Evolutionary conservation across 2,888 invertebrate genomes (phyloP).

Genomic region (Tetheella fluctuosa): DNA sequence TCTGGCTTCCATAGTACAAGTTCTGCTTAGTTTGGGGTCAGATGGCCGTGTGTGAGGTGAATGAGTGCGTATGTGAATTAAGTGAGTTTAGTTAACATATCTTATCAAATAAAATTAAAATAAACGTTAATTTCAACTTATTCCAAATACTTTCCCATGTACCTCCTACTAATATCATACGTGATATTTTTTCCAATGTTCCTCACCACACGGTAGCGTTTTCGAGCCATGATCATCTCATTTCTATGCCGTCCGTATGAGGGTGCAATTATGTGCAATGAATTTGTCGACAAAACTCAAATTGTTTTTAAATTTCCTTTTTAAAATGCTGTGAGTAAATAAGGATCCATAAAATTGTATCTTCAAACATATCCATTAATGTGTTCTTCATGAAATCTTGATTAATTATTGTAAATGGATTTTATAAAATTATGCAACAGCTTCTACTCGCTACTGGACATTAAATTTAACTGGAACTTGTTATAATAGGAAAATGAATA

Average conservation of each 20-base stretch:
- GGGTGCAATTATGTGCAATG: conserved; percentile 62
- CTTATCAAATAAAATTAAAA: not conserved
- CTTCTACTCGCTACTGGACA: not conserved
- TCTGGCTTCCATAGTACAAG: too few relatives aligned
- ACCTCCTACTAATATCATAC: conserved; percentile 61
- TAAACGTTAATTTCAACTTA: not conserved
- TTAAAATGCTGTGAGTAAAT: conserved; percentile 5
- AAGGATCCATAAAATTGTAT: not conserved
- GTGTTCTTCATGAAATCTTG: not conserved
- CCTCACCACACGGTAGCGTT: conserved; percentile 67
- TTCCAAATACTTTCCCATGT: conserved; percentile 18
- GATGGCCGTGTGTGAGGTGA: too few relatives aligned
- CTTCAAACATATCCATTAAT: too few relatives aligned
- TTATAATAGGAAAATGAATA: not conserved
- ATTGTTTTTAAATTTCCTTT: conserved; percentile 50
- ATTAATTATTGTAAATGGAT: not conserved
- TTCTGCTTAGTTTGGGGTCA: too few relatives aligned
- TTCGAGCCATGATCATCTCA: conserved; percentile 56
- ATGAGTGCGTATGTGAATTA: too few relatives aligned
- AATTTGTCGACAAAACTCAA: conserved; percentile 55
- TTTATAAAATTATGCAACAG: not conserved
- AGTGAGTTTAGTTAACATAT: too few relatives aligned
- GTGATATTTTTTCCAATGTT: conserved; percentile 65
- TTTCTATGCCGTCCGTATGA: conserved; percentile 66
- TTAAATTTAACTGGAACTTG: not conserved